Percentiles rank a stretch among this genome's conserved stretches.
Evolutionary conservation across 2,888 invertebrate genomes (phyloP).

Genomic region (Amitus sp.): DNA sequence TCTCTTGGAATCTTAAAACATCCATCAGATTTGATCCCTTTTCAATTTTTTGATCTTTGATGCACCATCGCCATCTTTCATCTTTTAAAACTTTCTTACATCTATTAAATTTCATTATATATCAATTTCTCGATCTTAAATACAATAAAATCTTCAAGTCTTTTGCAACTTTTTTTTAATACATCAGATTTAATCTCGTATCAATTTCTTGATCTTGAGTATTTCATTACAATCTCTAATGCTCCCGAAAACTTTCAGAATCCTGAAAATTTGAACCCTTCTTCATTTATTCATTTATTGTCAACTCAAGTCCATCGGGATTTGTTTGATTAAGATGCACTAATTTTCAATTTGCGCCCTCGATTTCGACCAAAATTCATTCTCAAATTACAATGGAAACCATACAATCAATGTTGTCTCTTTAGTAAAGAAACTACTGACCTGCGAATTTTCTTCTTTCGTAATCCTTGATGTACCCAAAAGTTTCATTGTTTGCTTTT

Average conservation of each 20-base stretch:
- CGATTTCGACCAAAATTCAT: no score
- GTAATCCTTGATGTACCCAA: slow-evolving; percentile 75
- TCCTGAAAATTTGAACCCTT: no score
- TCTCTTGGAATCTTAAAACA: no score
- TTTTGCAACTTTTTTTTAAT: no score
- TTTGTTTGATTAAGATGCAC: no score
- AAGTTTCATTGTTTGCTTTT: slow-evolving; percentile 73
- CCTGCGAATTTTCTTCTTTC: slow-evolving; percentile 80
- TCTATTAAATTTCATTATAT: not conserved
- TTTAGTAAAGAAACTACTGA: slow-evolving; percentile 53
- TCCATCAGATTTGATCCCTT: no score
- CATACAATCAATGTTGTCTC: not conserved
- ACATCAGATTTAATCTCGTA: no score
- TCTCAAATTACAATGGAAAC: no score
- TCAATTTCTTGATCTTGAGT: no score
- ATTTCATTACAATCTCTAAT: not conserved
- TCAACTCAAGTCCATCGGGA: no score
- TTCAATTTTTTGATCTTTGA: slow-evolving; percentile 2
- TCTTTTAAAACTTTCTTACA: not conserved
- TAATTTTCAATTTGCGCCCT: no score
- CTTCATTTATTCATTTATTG: no score
- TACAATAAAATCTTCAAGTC: not conserved
- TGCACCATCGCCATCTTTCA: not conserved
- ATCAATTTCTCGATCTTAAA: not conserved
- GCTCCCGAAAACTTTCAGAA: not conserved